These are phyloP conservation scores for Taurulus bubalis DNA, from an alignment of 2,113 vertebrate genomes.

Conservation along the genomic window DNA sequence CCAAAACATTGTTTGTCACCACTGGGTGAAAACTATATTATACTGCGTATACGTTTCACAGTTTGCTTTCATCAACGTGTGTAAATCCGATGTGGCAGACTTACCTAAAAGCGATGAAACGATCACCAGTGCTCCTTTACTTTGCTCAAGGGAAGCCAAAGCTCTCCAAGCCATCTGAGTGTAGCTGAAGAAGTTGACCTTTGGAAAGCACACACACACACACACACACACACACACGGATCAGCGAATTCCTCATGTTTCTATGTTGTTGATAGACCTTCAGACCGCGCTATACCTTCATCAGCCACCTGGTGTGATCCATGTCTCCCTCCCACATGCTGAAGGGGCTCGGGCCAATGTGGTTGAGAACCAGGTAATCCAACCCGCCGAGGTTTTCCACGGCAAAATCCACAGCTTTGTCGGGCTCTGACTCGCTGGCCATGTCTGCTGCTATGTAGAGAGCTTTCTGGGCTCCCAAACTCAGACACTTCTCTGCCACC, in stretches of 20 bases:
- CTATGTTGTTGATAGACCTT: neutral
- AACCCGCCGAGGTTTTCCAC: conserved; percentile 87
- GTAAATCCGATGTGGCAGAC: conserved; percentile 35
- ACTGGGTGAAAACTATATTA: neutral
- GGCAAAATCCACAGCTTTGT: conserved; percentile 85
- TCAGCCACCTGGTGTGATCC: conserved; percentile 82
- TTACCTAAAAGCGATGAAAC: conserved; percentile 89
- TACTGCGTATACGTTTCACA: neutral
- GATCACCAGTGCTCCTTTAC: conserved; percentile 85
- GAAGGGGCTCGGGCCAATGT: conserved; percentile 83
- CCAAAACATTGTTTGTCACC: neutral
- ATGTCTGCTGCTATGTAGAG: conserved; percentile 88
- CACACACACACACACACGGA: neutral
- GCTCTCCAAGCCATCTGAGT: conserved; percentile 85
- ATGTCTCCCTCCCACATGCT: conserved; percentile 84
- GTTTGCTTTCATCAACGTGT: neutral
- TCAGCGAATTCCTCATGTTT: neutral
- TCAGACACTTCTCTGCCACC: conserved; percentile 88
- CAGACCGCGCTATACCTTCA: conserved; percentile 83
- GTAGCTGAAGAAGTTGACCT: conserved; percentile 94
- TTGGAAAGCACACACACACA: conserved; percentile 41
- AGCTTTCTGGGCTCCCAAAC: conserved; percentile 85
- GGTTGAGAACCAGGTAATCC: conserved; percentile 90
- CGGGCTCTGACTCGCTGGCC: conserved; percentile 82
- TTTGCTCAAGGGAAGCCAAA: conserved; percentile 84